These are phyloP conservation scores for Chiroxiphia lanceolata DNA, from an alignment of 2,797 vertebrate species.

Conservation along the genomic window DNA sequence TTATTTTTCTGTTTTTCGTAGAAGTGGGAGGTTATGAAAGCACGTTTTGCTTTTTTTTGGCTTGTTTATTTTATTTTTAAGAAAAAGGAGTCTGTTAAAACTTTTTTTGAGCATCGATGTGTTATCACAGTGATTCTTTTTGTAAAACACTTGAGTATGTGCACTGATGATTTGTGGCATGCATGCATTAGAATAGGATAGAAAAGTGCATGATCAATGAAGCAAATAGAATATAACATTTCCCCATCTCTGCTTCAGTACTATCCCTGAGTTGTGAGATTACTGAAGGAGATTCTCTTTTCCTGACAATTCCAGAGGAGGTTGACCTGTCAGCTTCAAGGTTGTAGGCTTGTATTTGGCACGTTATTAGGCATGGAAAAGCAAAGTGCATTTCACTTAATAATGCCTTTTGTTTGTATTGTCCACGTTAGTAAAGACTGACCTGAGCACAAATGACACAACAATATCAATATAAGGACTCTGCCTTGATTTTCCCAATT, in stretches of 20 bases:
- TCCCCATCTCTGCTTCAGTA: background rate
- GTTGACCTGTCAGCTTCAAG: background rate
- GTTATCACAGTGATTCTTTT: background rate
- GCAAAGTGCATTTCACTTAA: background rate
- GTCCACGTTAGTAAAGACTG: background rate
- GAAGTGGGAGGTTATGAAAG: background rate
- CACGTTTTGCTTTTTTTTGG: background rate
- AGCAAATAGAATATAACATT: background rate
- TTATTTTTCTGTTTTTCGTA: background rate
- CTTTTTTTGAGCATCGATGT: background rate
- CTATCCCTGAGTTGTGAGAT: background rate
- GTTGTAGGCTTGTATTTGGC: background rate
- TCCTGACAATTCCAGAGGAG: background rate
- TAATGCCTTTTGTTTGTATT: background rate
- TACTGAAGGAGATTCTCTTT: background rate
- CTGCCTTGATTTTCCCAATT: background rate
- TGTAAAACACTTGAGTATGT: background rate
- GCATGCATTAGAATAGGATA: background rate
- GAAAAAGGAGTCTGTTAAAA: background rate
- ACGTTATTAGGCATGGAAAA: background rate
- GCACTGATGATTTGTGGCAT: accelerated
- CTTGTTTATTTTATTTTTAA: background rate
- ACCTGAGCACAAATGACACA: background rate
- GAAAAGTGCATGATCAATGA: background rate
- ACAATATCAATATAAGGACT: background rate